Base-by-base conservation (phyloP, 2,113 vertebrate species). In the Ailuropoda melanoleuca region DNA sequence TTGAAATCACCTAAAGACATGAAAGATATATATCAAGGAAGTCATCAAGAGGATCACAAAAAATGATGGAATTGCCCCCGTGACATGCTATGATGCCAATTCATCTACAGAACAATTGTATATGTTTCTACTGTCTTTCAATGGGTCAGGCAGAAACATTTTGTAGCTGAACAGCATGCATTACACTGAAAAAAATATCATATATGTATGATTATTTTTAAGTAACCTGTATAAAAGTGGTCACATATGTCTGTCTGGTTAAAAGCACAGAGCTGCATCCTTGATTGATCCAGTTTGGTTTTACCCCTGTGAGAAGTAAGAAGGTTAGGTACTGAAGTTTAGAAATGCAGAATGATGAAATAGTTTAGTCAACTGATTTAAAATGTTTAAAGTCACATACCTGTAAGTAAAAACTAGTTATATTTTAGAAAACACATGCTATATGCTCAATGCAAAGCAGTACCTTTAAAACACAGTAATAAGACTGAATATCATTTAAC, bases 251-350 rank as follows among this genome's bases (percentile, higher is more conserved):
- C 97, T 99, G 99, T 91, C 98, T 99, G 98, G 98, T 98, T 98
- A 98, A 98, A 99, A 99, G 98, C 98, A 99, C 98, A 99, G 96
- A 98, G 98, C 96, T 98, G 98, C 98, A 90, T 98, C 98, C 98
- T 98, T 97, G 98, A 97, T 86, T 98, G 98, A 97, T 99, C 98
- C 99, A 98, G 97, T 98, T 98, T 98, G 98, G 95, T 98, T 98
- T 98, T 99, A 99, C 95, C 98, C 99, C 99, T 99, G 98, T 98
- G 98, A 99, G 99, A 99, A 98, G 98, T 98, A 98, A 99, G 97
- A 99, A 99, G 14, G 98, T 98, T 94, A 99, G 83, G 98, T 90
- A 98, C 92, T 83, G 96, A 98, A 95, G 87, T 97, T 97, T 85
- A 98, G 23, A 98, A 98, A 97, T 37, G 84, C 0, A 96, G 96